Evolutionary conservation across 2,113 vertebrate species (phyloP).

Genomic region (Indicator indicator): DNA sequence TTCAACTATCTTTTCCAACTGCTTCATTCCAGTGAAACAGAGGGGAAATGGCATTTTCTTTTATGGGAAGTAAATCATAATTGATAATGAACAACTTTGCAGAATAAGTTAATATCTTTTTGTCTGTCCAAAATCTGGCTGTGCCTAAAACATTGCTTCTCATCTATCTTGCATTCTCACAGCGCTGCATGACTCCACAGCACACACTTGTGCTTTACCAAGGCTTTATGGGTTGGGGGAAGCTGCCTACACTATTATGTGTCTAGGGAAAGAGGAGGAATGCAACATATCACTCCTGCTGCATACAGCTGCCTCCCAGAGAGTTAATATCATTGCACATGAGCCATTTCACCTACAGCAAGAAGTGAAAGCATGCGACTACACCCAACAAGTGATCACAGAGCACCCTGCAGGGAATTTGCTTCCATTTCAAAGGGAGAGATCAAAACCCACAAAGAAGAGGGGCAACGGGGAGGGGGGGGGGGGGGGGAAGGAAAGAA

Average conservation of each 20-base stretch:
- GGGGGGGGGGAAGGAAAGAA: background rate
- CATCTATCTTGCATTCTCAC: background rate
- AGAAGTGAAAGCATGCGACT: constrained; percentile 67
- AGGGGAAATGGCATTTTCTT: constrained; percentile 29
- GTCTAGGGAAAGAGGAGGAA: background rate
- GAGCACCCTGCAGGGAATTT: constrained; percentile 63
- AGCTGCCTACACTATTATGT: background rate
- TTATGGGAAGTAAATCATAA: background rate
- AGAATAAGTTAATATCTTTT: background rate
- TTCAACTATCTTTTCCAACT: background rate
- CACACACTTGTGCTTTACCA: background rate
- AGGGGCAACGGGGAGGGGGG: background rate
- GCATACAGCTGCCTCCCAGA: constrained; percentile 7
- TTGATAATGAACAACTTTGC: background rate
- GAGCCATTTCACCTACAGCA: constrained; percentile 65
- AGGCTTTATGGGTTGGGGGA: background rate
- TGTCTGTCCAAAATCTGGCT: background rate
- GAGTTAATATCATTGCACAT: constrained; percentile 62
- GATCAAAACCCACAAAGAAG: constrained; percentile 54
- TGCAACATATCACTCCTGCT: background rate
- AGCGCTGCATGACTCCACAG: background rate
- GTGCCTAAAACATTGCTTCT: background rate
- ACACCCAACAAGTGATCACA: constrained; percentile 62
- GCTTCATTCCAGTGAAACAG: background rate
- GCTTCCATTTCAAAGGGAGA: constrained; percentile 67